These are phyloP conservation scores for Dendrolimus kikuchii DNA, from an alignment of 1,140 invertebrate genomes.

Conservation along the genomic window DNA sequence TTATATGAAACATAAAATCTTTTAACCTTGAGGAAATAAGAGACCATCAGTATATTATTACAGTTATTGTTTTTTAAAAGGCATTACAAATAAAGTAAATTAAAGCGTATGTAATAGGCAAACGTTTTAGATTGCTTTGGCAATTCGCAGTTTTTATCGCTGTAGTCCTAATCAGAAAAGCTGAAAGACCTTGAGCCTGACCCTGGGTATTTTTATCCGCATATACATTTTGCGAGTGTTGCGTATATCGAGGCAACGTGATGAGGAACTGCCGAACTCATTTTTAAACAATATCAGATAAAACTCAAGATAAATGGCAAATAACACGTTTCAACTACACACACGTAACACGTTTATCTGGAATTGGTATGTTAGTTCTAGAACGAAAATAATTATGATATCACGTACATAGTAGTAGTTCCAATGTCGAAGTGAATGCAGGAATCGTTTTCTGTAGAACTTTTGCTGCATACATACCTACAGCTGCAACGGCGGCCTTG, in stretches of 20 bases:
- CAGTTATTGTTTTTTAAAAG: constrained; percentile 57
- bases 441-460: too few relatives aligned
- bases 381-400: constrained; percentile 5
- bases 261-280: constrained; percentile 19
- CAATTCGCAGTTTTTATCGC: constrained; percentile 43
- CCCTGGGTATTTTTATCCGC: constrained; percentile 68
- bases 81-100: constrained; percentile 24
- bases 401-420: too few relatives aligned
- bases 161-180: constrained; percentile 62
- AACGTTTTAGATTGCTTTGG: constrained; percentile 32
- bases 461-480: too few relatives aligned
- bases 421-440: too few relatives aligned
- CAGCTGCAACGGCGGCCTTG: too few relatives aligned
- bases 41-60: constrained; percentile 44
- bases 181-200: constrained; percentile 59
- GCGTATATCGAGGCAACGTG: constrained; percentile 26
- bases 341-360: constrained; percentile 12
- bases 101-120: constrained; percentile 22
- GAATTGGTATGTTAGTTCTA: constrained; percentile 6
- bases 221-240: constrained; percentile 52
- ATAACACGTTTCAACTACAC: constrained; percentile 8
- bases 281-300: constrained; percentile 18
- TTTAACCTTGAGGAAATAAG: constrained; percentile 50
- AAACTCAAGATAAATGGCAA: constrained; percentile 11
- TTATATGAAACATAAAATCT: constrained; percentile 18